Conservation (phyloP, 2,113 vertebrate genomes). For the Holacanthus passer region DNA sequence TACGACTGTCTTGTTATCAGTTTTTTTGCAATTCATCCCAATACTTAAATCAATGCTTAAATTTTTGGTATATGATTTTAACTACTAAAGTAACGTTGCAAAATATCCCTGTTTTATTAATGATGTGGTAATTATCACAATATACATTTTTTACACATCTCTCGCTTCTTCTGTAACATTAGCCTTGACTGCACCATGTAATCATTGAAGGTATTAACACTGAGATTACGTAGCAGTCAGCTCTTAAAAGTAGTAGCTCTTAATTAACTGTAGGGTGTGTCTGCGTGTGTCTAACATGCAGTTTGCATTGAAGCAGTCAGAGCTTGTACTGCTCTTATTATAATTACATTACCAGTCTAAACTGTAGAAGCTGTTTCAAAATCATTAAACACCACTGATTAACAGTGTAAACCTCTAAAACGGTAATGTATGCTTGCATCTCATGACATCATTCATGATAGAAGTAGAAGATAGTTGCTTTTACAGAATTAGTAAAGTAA, state of each 20-base stretch:
- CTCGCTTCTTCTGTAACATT: neutral
- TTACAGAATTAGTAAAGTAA: neutral
- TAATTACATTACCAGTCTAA: neutral
- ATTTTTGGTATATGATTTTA: neutral
- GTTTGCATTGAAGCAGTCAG: neutral
- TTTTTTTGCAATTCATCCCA: neutral
- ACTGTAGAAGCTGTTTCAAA: neutral
- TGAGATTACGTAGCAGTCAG: neutral
- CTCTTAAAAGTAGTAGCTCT: neutral
- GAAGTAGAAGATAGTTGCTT: neutral
- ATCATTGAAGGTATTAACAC: neutral
- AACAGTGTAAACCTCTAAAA: neutral
- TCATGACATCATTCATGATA: neutral
- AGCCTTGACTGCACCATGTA: neutral
- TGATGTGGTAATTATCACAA: neutral
- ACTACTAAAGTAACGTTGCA: neutral
- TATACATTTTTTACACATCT: neutral
- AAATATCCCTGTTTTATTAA: neutral
- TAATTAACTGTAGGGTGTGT: neutral
- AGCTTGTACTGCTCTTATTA: neutral
- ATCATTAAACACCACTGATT: neutral
- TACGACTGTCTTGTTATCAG: too few species aligned
- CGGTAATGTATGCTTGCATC: neutral
- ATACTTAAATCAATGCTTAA: too few species aligned
- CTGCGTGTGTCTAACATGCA: neutral